Evolutionary conservation across 2,113 vertebrate species (phyloP), one percentile per base, ranked within the genome.

Genomic region (Strigops habroptila): DNA sequence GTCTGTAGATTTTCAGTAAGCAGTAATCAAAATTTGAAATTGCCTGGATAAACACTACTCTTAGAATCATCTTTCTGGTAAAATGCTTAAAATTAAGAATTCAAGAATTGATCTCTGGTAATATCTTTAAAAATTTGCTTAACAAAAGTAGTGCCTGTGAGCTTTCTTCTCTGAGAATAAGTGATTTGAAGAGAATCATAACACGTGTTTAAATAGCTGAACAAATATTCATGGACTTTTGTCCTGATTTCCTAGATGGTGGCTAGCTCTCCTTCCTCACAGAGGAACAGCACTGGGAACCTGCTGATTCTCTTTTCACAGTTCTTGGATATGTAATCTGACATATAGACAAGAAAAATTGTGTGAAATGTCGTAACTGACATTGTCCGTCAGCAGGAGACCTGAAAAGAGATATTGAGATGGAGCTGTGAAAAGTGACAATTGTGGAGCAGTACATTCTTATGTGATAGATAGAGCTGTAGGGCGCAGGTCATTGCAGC

Each of bases 311-410:
- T 93, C 84, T 96, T 92, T 91, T 95, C 91, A 90, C 86, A 86
- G 88, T 81, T 92, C 82, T 82, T 74, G 48, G 71, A 65, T 93
- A 93, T 44, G 79, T 92, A 95, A 96, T 96, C 96, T 97, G 87
- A 96, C 96, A 95, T 93, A 82, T 22, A 71, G 63, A 43, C 82
- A 79, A 95, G 95, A 95, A 96, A 97, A 97, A 96, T 75, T 41
- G 82, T 91, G 95, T 53, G 94, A 96, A 96, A 94, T 78, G 89
- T 83, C 87, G 80, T 96, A 97, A 93, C 88, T 82, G 94, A 93
- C 74, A 91, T 93, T 95, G 96, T 95, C 97, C 98, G 92, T 96
- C 94, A 86, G 93, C 92, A 97, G 97, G 97, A 98, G 97, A 97
- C 63, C 85, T 83, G 95, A 91, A 95, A 94, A 97, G 91, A 96